Evolutionary conservation across 2,113 vertebrate species (phyloP).

Genomic region (Actenoides hombroni): DNA sequence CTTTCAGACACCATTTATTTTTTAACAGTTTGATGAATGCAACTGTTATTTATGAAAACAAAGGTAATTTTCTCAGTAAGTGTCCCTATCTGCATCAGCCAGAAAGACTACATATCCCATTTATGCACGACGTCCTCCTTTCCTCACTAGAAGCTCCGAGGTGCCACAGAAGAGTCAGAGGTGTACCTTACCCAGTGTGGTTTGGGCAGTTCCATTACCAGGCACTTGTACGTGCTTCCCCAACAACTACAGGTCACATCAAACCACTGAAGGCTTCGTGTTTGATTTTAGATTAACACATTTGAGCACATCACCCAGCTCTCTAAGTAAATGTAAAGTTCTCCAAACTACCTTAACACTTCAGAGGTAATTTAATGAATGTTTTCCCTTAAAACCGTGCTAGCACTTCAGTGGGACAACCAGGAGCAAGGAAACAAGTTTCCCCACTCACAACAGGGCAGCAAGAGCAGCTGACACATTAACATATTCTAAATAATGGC

Average conservation of each 20-base stretch:
- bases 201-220: not conserved
- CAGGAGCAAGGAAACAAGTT: not conserved
- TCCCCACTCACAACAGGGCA: not conserved
- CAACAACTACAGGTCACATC: not conserved
- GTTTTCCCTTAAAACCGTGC: not conserved
- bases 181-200: not conserved
- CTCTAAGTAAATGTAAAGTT: not conserved
- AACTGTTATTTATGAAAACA: not conserved
- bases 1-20: conserved; percentile 3
- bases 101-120: not conserved
- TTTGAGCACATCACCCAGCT: not conserved
- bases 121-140: not conserved
- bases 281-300: not conserved
- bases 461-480: not conserved
- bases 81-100: not conserved
- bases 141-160: not conserved
- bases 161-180: not conserved
- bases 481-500: conserved; percentile 10
- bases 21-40: not conserved
- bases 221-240: not conserved
- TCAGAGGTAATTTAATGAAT: not conserved
- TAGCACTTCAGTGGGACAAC: not conserved
- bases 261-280: not conserved
- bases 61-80: not conserved
- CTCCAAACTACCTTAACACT: not conserved